phyloP scores from a whole-genome alignment of 2,888 invertebrate species.

The Drosophila emarginata region DNA sequence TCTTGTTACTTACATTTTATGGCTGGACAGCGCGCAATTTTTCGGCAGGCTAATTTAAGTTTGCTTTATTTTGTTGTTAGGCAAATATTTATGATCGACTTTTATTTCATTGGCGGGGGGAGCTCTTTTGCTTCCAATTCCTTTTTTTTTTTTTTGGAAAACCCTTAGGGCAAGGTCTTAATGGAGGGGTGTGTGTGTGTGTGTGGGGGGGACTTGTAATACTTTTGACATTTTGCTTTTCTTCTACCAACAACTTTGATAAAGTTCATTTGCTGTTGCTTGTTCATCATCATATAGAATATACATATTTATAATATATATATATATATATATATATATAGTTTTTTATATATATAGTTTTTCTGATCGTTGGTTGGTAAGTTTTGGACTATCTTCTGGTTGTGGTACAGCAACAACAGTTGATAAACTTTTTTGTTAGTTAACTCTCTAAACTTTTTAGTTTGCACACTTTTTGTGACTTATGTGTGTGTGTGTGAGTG shows the following conservation, averaged over 20 bases:
- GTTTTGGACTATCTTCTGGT: constrained; percentile 17
- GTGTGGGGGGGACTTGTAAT: constrained; percentile 11
- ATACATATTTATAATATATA: neutral
- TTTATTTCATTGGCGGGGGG: constrained; percentile 48
- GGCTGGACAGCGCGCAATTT: constrained; percentile 50
- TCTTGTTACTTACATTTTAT: constrained; percentile 68
- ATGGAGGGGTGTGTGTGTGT: neutral
- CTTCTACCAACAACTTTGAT: constrained; percentile 31
- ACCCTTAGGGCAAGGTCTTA: neutral
- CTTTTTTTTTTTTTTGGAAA: neutral
- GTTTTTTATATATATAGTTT: constrained; percentile 18
- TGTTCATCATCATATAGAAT: constrained; percentile 15
- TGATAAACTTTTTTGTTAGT: neutral
- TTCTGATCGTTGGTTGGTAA: constrained; percentile 31
- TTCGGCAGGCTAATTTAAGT: constrained; percentile 60
- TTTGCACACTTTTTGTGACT: constrained; percentile 27
- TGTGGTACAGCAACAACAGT: neutral
- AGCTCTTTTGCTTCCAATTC: neutral
- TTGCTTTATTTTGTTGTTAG: constrained; percentile 55
- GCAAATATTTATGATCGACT: constrained; percentile 70
- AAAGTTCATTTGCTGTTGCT: constrained; percentile 47
- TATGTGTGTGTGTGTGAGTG: neutral
- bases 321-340: neutral
- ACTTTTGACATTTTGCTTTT: constrained; percentile 52
- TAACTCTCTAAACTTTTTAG: constrained; percentile 34